Conservation (phyloP, 1,140 invertebrate genomes). For the Brachionus asplanchnoidis region DNA sequence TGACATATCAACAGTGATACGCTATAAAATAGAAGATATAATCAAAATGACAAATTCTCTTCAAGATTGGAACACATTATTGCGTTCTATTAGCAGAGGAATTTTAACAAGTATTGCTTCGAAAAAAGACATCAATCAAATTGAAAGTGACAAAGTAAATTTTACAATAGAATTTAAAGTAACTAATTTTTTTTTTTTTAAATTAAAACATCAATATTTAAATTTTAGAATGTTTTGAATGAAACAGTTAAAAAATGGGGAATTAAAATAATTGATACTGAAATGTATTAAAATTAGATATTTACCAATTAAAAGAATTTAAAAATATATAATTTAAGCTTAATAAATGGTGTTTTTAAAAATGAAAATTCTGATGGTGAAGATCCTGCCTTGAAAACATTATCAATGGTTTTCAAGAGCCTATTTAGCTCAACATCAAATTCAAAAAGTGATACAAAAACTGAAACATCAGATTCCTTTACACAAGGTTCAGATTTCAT, state of each 20-base stretch:
- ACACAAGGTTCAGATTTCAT: background rate
- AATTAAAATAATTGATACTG: background rate
- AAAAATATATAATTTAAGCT: background rate
- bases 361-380: conserved; percentile 19
- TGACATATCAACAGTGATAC: background rate
- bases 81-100: background rate
- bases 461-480: background rate
- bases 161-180: background rate
- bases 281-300: background rate
- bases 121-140: conserved; percentile 22
- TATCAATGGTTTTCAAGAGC: conserved; percentile 22
- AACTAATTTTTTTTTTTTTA: background rate
- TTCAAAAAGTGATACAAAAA: background rate
- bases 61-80: background rate
- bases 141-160: conserved; percentile 16
- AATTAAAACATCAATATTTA: no score
- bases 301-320: background rate
- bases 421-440: background rate
- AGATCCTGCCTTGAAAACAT: conserved; percentile 31
- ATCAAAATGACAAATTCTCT: conserved; percentile 21
- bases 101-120: background rate
- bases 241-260: conserved; percentile 30
- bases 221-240: conserved; percentile 9
- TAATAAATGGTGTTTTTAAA: background rate
- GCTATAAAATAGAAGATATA: background rate